Percentiles rank a stretch among this genome's conserved stretches.
Conservation (phyloP, 2,797 vertebrate genomes). For the Corythornis leucogaster region DNA sequence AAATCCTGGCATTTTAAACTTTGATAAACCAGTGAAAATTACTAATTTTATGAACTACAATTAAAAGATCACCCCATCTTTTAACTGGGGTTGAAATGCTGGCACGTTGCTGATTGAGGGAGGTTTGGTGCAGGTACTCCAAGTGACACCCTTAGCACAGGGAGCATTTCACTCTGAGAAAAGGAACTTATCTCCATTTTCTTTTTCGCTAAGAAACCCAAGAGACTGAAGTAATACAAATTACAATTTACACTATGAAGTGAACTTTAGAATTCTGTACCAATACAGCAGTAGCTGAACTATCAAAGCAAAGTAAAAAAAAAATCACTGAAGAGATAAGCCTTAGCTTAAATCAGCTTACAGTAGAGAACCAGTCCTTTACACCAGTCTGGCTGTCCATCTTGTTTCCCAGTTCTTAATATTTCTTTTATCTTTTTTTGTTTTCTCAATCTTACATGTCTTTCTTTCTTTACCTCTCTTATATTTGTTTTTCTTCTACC, state of each 20-base stretch:
- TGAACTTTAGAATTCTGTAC: not conserved
- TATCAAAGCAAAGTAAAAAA: not conserved
- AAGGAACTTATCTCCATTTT: not conserved
- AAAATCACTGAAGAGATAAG: not conserved
- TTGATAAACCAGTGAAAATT: not conserved
- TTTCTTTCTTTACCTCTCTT: not conserved
- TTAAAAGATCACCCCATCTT: not conserved
- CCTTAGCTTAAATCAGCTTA: not conserved
- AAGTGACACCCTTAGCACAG: not conserved
- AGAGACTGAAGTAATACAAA: not conserved
- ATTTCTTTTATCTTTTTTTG: not conserved
- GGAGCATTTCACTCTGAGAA: not conserved
- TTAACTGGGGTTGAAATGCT: accelerated
- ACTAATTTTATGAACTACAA: not conserved
- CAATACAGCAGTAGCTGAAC: not conserved
- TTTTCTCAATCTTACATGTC: not conserved
- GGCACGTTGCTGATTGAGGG: not conserved
- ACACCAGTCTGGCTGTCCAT: not conserved
- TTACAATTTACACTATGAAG: not conserved
- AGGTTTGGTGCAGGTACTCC: not conserved
- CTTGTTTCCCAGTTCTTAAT: not conserved
- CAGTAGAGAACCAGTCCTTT: not conserved
- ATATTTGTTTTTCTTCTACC: not conserved
- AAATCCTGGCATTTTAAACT: not conserved
- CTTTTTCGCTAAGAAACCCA: not conserved